Percentiles rank a stretch among this genome's conserved stretches.
Evolutionary conservation across 2,113 vertebrate genomes (phyloP).

Genomic region (Erythrocercus mccallii): DNA sequence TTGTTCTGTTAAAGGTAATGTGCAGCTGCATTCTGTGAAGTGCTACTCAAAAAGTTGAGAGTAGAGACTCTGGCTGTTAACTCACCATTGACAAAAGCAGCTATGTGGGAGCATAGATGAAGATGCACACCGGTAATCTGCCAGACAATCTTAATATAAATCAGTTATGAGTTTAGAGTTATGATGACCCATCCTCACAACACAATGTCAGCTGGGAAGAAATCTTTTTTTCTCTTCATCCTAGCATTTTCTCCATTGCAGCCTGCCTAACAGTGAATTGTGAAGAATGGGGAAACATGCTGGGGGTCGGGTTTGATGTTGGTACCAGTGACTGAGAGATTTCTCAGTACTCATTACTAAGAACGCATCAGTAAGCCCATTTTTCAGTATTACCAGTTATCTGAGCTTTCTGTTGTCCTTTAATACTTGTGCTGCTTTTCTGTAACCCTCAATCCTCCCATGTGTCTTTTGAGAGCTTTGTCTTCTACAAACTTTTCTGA

Average conservation of each 20-base stretch:
- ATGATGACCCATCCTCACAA: not conserved
- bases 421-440: not conserved
- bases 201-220: slow-evolving; percentile 26
- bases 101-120: not conserved
- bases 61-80: not conserved
- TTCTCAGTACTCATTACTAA: slow-evolving; percentile 41
- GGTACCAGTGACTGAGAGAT: not conserved
- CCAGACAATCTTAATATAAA: not conserved
- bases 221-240: not conserved
- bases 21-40: not conserved
- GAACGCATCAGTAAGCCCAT: slow-evolving; percentile 15
- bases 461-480: not conserved
- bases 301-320: slow-evolving; percentile 16
- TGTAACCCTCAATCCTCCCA: not conserved
- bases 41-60: not conserved
- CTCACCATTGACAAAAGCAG: not conserved
- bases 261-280: slow-evolving; percentile 8
- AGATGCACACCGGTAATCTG: not conserved
- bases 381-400: slow-evolving; percentile 14
- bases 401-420: not conserved
- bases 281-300: slow-evolving; percentile 11
- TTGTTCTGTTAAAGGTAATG: not conserved
- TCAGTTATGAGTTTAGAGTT: not conserved
- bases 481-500: not conserved
- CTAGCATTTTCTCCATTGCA: slow-evolving; percentile 34